Evolutionary conservation across 1,140 invertebrate species (phyloP), one percentile per base, ranked within the genome.

Genomic region (Capitella teleta): DNA sequence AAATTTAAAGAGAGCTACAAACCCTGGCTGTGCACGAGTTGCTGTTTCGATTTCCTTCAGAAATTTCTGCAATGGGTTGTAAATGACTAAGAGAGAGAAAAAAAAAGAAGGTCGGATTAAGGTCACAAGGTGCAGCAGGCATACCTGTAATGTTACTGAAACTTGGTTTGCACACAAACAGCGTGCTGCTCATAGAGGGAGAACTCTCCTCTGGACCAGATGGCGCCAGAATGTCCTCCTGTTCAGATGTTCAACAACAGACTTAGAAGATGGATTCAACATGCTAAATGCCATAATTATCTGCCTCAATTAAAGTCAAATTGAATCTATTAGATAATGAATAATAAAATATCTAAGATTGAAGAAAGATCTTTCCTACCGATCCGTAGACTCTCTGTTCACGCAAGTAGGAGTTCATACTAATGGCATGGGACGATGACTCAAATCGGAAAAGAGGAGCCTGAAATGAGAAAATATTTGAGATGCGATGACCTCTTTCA

Each of bases 361-460:
- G n/a, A n/a, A n/a, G n/a, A n/a, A n/a, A n/a, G n/a, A n/a, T n/a
- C n/a, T n/a, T n/a, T 57, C 61, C 63, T 57, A 68, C 66, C 43
- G 57, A 55, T 44, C 64, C 65, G 61, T 66, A 68, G 47, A 34
- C 28, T 38, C 63, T 58, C 49, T 75, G 76, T 55, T 78, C 81
- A 62, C 82, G 81, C 5, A 82, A 70, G 59, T 80, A 79, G 58
- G 71, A 80, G 57, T 80, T 82, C 47, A 79, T 77, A 56, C 76
- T 81, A 46, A 82, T 76, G 19, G 83, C 81, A 70, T 85, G 81
- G 18, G 82, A 80, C 3, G 85, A 86, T 47, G 80, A 80, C 61
- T 87, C 84, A 74, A 87, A 87, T 66, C 83, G 81, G 62, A 87
- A 88, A 37, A 87, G 67, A 1, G 77, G 66, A 23, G 67, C 57